A percentile compares a stretch with the other conserved stretches of the same genome.
phyloP scores from a whole-genome alignment of 1,140 invertebrate genomes.

The Paralvinella palmiformis region DNA sequence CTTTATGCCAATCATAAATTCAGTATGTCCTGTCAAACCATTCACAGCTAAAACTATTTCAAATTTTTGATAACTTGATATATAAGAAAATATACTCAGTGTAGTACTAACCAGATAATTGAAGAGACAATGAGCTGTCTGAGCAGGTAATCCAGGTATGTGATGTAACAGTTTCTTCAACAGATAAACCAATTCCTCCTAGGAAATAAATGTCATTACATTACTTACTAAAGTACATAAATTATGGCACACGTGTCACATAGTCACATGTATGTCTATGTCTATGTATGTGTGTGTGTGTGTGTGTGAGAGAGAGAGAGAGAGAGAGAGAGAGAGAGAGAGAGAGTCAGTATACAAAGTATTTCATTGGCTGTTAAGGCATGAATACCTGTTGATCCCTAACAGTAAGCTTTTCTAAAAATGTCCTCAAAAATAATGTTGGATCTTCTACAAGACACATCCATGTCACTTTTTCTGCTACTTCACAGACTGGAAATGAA shows the following conservation, averaged over 20 bases:
- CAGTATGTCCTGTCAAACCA: neutral
- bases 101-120: conserved; percentile 77
- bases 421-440: conserved; percentile 88
- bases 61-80: too few relatives aligned
- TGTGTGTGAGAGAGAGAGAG: too few relatives aligned
- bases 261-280: too few relatives aligned
- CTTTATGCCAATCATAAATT: neutral
- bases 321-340: too few relatives aligned
- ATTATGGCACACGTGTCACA: neutral
- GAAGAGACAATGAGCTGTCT: conserved; percentile 96
- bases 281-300: too few relatives aligned
- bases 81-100: too few relatives aligned
- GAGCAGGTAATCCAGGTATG: conserved; percentile 87
- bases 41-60: too few relatives aligned
- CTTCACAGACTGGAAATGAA: conserved; percentile 58
- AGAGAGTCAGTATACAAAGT: too few relatives aligned
- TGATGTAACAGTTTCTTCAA: conserved; percentile 87
- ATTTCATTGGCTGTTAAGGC: too few relatives aligned
- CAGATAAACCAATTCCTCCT: conserved; percentile 87
- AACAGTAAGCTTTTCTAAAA: conserved; percentile 87
- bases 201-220: conserved; percentile 15
- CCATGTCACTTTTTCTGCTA: conserved; percentile 76
- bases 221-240: neutral
- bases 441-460: conserved; percentile 96
- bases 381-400: conserved; percentile 74